Base-by-base conservation (phyloP, 2,888 invertebrate species). In the Cremastinae sp. region DNA sequence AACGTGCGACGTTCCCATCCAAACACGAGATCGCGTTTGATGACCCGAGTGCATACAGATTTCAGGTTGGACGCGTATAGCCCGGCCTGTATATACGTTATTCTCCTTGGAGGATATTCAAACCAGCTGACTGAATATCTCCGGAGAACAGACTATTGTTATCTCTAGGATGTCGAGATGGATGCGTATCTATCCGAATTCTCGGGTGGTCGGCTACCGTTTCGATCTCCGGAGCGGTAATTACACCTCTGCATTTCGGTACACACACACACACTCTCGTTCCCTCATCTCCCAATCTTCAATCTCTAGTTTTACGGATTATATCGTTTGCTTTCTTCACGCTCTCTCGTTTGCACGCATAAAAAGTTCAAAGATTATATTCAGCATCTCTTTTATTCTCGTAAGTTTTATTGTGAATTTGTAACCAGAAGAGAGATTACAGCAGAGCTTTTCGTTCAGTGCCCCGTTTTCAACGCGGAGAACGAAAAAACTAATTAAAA, bases 161-260 rank as follows among this genome's bases (percentile, higher is more conserved):
- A 77, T 77, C 65, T 74, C 59, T 36, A 70, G 70, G 69, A 77
- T 70, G 77, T 74, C 41, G 70, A 70, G 53, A 74, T 62, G 64
- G 70, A 77, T 77, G 77, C 74, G 65, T 66, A 77, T 77, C 69
- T 49, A 70, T 70, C 74, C 22, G 53, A 59, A 73, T 70, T 70
- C 73, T 69, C 65, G 56, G 45, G 59, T 65, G 43, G 45, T 34
- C 53, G 69, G 34, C 54, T 58, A 56, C 65, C 61, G 59, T 70
- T 74, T 77, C 77, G 65, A 77, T 77, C 74, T 77, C 77, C 77
- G 77, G 77, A 66, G 54, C 77, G 59, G 56, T 77, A 74, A 77
- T 77, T 77, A 69, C 47, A 22, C 61, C 5, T 41, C 45, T 10
- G n/a, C n/a, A 10, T 38, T 12, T 22, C 36, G 10, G 14, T n/a